These are phyloP conservation scores for Leucoma salicis DNA, from an alignment of 2,888 invertebrate genomes.

Conservation along the genomic window DNA sequence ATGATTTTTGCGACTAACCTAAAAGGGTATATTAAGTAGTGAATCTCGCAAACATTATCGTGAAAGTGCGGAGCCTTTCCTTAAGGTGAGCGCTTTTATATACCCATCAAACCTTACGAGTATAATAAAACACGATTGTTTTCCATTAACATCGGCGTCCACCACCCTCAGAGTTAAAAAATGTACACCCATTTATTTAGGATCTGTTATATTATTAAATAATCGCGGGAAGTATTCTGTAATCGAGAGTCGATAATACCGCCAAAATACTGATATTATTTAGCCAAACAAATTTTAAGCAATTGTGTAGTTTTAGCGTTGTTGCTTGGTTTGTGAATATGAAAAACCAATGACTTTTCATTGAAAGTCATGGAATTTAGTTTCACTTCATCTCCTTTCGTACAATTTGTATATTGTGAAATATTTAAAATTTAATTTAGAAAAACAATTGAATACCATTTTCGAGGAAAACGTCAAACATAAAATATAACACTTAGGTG, in stretches of 20 bases:
- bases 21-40: conserved; percentile 71
- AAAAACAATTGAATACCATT: too few relatives aligned
- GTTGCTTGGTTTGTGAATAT: too few relatives aligned
- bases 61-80: conserved; percentile 67
- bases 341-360: too few relatives aligned
- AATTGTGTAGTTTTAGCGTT: too few relatives aligned
- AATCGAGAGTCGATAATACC: conserved; percentile 24
- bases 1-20: conserved; percentile 65
- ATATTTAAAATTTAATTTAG: too few relatives aligned
- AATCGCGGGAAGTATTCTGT: conserved; percentile 14
- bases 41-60: conserved; percentile 70
- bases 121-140: conserved; percentile 80
- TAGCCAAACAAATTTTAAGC: too few relatives aligned
- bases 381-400: too few relatives aligned
- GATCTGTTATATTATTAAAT: conserved; percentile 23
- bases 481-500: too few relatives aligned
- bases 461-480: too few relatives aligned
- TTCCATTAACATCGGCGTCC: conserved; percentile 71
- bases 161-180: conserved; percentile 30
- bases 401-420: too few relatives aligned
- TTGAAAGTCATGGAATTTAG: too few relatives aligned
- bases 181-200: conserved; percentile 28
- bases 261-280: too few relatives aligned
- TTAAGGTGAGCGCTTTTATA: conserved; percentile 77
- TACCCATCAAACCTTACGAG: conserved; percentile 77